Evolutionary conservation across 2,888 invertebrate genomes (phyloP), one percentile per base, ranked within the genome.

Genomic region (Tridacna gigas): DNA sequence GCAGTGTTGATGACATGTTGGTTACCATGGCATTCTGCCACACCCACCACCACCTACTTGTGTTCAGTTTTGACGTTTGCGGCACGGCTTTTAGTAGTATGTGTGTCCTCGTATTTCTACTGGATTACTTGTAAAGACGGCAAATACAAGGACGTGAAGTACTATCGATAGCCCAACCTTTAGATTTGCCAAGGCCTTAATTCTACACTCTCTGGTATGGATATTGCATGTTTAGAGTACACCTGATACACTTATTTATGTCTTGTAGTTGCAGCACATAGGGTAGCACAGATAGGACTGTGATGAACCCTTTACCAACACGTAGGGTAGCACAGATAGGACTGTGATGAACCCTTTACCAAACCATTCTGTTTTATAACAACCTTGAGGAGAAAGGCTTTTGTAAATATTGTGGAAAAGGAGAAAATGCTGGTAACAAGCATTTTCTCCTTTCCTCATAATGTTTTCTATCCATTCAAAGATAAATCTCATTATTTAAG

Each of bases 51-150:
- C 76, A 84, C 80, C 81, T 77, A 77, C 85, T 74, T 86, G 79
- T 84, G 86, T 84, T 89, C 90, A 61, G 81, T 91, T 66, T 79
- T 90, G 79, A 77, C 88, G 78, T 86, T 90, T 86, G 87, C 86
- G 80, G 83, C 84, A 86, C 82, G 89, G 81, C 89, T 91, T 84
- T 80, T 89, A 74, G 83, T 88, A 61, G 86, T 91, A 67, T 83
- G 82, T 77, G 82, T 90, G 79, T 90, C 90, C 77, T 86, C 86
- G 45, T 91, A 89, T 83, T 91, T 85, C 89, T 91, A 91, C 87
- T 91, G 91, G 91, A 87, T 89, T 47, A 88, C 90, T 80, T 84
- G 86, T 79, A 88, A 88, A 76, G 90, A 91, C 77, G 86, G 89
- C 81, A 89, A 89, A 86, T 80, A 87, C 60, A 90, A 89, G 88